Evolutionary conservation across 2,797 vertebrate genomes (phyloP), one percentile per base, ranked within the genome.

Genomic region (Xenopus petersii): DNA sequence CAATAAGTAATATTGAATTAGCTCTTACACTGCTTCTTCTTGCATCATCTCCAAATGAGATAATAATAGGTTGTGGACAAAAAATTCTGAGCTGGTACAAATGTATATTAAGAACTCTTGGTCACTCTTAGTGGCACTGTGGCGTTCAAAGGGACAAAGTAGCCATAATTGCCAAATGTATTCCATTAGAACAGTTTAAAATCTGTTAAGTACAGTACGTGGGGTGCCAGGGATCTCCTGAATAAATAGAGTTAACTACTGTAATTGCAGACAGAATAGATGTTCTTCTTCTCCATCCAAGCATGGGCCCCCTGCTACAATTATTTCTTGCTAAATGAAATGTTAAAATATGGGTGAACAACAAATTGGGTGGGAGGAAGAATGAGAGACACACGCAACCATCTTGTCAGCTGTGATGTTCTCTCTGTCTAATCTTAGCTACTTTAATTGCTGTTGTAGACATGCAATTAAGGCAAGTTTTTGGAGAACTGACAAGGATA

Each of bases 231-330:
- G 12, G 36, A 17, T 26, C 59, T 56, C 24, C 26, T 36, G 73
- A 17, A 69, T 60, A 65, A 73, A 26, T 24, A 36, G 1, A 24
- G 26, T 21, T 67, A 21, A 62, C 12, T 12, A 24, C 13, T 73
- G 47, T 78, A 78, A 78, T 78, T 78, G 75, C 42, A 64, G 71
- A 59, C 71, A 64, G 51, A 64, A 78, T 11, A 46, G 42, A 56
- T 78, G 16, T 46, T 56, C 64, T 46, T 21, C 56, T 59, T 61
- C 59, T 77, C 42, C 75, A 73, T 24, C 51, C 64, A 77, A 68
- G 70, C 75, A 64, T 73, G 65, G 64, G 36, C 59, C 33, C 58
- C 13, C 51, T 42, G 51, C 26, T 69, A 51, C 54, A 73, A 64
- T 68, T 60, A 24, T n/a, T 73, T 68, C 16, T 64, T 36, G 46